Conservation (phyloP, 2,888 invertebrate species). For the Idaea aversata region DNA sequence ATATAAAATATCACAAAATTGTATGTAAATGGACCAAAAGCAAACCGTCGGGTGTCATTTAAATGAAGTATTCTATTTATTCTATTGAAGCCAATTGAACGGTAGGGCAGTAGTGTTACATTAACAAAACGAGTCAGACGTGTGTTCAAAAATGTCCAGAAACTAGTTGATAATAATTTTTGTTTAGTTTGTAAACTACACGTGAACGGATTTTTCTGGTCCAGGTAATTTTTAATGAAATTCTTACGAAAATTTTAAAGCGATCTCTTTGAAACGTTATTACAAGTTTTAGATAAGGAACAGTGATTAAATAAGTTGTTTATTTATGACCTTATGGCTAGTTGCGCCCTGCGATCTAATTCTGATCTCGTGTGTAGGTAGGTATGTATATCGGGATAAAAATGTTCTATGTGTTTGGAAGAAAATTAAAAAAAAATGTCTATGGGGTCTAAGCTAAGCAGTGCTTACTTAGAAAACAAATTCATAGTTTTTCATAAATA, state of each 20-base stretch:
- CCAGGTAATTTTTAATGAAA: not conserved
- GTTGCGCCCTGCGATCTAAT: too few relatives aligned
- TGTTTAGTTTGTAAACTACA: not conserved
- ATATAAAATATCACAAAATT: not conserved
- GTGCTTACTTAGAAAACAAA: too few relatives aligned
- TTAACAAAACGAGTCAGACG: not conserved
- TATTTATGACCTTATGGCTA: too few relatives aligned
- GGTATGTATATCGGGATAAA: too few relatives aligned
- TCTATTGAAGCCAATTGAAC: conserved; percentile 72
- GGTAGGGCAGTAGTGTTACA: conserved; percentile 38
- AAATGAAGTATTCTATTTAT: conserved; percentile 51
- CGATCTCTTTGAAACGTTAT: not conserved
- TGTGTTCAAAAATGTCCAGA: not conserved
- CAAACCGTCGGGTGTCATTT: conserved; percentile 8
- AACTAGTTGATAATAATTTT: not conserved
- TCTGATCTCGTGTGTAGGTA: too few relatives aligned
- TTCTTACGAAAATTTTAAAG: not conserved
- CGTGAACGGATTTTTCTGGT: not conserved
- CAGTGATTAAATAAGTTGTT: not conserved
- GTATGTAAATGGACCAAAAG: conserved; percentile 4
- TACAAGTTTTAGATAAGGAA: not conserved
- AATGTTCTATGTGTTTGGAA: too few relatives aligned
- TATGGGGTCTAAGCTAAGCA: too few relatives aligned
- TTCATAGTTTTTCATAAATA: too few relatives aligned
- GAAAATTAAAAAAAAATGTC: too few relatives aligned